Base-by-base conservation (phyloP, 2,888 invertebrate species). In the Athrips mouffetella region DNA sequence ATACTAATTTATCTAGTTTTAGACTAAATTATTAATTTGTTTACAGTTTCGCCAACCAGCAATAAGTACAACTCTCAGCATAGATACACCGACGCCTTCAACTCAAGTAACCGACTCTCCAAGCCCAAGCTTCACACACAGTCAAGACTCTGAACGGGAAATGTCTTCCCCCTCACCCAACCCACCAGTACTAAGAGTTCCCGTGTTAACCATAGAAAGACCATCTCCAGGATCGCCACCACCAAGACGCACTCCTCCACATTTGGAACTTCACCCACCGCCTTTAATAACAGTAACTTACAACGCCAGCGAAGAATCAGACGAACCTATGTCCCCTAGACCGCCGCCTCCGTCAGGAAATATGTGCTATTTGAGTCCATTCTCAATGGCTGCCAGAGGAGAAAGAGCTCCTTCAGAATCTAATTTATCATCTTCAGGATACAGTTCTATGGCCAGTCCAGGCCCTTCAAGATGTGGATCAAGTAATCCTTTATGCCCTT, bases 401-500 rank as follows among this genome's bases (percentile, higher is more conserved):
- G 94, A 94, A 65, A 90, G 94, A 58, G 94, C 93, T 1, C 93
- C 94, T 10, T 95, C 95, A 0, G 94, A 95, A 80, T 94, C 94
- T 1, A 95, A 95, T 74, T 84, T 95, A 31, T 94, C 94, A 55
- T 94, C 95, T 6, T 95, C 94, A 0, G 95, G 95, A 6, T 95
- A 95, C 73, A 94, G 94, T 56, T 95, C 94, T 2, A 94, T 95
- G 93, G 94, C 95, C 0, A 94, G 94, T 76, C 95, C 95, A 0
- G 94, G 94, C 0, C 94, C 94, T 3, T 94, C 94, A 0, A 86
- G 95, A 53, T 95, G 95, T 70, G 94, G 94, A 4, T 95, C 94
- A 0, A 94, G 92, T 65, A 95, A 94, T 73, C 94, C 94, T 0
- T 73, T 95, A 2, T 94, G 93, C 70, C 92, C 93, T 1, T 91